Evolutionary conservation across 53 echinoderm and acorn worm species (phyloP).

Genomic region (Actinopyga echinites): DNA sequence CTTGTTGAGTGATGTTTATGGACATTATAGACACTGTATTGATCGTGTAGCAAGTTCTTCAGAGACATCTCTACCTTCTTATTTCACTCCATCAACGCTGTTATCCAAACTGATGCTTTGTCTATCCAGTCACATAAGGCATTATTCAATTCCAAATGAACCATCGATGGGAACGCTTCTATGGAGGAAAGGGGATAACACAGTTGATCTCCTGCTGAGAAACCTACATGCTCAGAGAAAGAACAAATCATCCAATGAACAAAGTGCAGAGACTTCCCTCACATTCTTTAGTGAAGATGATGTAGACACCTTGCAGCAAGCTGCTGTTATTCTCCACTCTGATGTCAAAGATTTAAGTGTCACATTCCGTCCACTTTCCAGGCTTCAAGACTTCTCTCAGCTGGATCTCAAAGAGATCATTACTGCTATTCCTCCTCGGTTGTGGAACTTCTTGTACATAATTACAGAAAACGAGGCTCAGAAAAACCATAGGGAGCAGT

Average conservation of each 20-base stretch:
- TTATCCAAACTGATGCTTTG: neutral
- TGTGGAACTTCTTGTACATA: neutral
- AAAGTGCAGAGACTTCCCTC: neutral
- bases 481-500: neutral
- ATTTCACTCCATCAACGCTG: neutral
- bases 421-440: neutral
- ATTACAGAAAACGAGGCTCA: neutral
- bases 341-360: neutral
- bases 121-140: neutral
- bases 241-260: neutral
- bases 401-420: neutral
- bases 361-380: neutral
- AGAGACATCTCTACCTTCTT: neutral
- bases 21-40: neutral
- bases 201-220: slow-evolving; percentile 1
- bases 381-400: neutral
- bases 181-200: neutral
- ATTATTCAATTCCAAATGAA: neutral
- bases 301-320: neutral
- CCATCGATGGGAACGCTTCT: neutral
- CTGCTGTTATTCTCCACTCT: neutral
- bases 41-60: neutral
- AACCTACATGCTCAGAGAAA: neutral
- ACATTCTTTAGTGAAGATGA: neutral
- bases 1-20: neutral